Evolutionary conservation across 1,140 invertebrate species (phyloP).

Genomic region (Zophobas morio): DNA sequence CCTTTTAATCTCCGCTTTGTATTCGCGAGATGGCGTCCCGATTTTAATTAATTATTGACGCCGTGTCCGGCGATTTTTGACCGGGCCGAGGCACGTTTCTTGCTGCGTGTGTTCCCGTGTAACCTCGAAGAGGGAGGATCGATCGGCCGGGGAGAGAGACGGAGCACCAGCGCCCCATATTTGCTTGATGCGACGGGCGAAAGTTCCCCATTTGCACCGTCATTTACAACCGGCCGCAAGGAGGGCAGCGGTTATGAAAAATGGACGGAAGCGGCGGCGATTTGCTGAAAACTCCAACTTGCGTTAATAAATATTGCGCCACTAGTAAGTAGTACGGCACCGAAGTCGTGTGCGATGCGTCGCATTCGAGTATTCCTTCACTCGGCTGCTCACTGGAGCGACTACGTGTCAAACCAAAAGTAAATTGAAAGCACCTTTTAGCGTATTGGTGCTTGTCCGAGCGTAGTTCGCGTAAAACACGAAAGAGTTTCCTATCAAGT

Average conservation of each 20-base stretch:
- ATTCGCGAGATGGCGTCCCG: constrained; percentile 15
- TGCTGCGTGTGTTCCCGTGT: constrained; percentile 21
- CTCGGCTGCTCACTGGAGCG: no score
- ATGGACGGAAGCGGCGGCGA: no score
- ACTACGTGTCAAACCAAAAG: no score
- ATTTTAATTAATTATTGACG: constrained; percentile 23
- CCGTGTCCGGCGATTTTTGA: neutral
- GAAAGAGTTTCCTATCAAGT: no score
- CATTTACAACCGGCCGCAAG: constrained; percentile 24
- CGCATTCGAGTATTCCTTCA: no score
- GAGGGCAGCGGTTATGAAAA: constrained; percentile 12
- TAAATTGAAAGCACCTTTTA: no score
- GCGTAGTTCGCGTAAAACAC: no score
- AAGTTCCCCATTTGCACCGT: constrained; percentile 33
- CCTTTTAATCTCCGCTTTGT: constrained; percentile 13
- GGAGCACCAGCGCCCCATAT: constrained; percentile 7
- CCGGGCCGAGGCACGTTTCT: constrained; percentile 5
- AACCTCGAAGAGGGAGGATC: constrained; percentile 26
- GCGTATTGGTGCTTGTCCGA: no score
- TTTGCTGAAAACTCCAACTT: no score
- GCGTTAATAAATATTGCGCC: no score
- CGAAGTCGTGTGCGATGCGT: no score
- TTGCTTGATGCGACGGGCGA: constrained; percentile 17
- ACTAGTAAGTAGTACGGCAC: no score
- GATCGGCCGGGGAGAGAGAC: constrained; percentile 13